Base-by-base conservation (phyloP, 1,140 invertebrate species). In the Papilio dardanus region DNA sequence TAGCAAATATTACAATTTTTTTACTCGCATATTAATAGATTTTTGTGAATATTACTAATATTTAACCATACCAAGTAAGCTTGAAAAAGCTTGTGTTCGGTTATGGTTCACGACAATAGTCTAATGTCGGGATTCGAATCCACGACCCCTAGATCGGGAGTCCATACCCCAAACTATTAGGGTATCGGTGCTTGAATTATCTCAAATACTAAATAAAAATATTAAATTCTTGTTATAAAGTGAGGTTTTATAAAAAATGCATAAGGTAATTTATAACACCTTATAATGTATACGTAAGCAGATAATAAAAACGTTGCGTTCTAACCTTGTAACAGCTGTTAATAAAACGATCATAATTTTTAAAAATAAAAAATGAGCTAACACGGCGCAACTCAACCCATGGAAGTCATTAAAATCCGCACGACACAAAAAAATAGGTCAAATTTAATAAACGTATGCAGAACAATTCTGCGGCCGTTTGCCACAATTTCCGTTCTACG, bases 321-420 rank as follows among this genome's bases (percentile, higher is more conserved):
- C 24, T 69, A 37, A 69, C 35, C 35, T 69, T 40, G 21, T 62
- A 62, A 40, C 67, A 12, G 37, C 35, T 69, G 67, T 69, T 40
- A 69, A 69, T 69, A 40, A 69, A 69, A 69, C 28, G 37, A 42
- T 69, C 67, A 69, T 69, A 42, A 69, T 69, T 69, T 69, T n/a
- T n/a, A n/a, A 42, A 69, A 42, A 69, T 42, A n/a, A 42, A 69
- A 69, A 69, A 40, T 37, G 67, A 42, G 67, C 35, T 28, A 37
- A 37, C 33, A 69, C 67, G 12, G n/a, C 67, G 35, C 67, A 14
- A 14, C 67, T 68, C 66, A 68, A 68, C 66, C 42, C 67, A 68
- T 68, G 66, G 19, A 40, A 69, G 67, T 42, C 67, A 42, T 69
- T 69, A 69, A 69, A 69, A 69, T 42, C 37, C 67, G 66, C 35